These are phyloP conservation scores for Odontocolon sp. DNA, from an alignment of 2,888 invertebrate species.

Conservation along the genomic window DNA sequence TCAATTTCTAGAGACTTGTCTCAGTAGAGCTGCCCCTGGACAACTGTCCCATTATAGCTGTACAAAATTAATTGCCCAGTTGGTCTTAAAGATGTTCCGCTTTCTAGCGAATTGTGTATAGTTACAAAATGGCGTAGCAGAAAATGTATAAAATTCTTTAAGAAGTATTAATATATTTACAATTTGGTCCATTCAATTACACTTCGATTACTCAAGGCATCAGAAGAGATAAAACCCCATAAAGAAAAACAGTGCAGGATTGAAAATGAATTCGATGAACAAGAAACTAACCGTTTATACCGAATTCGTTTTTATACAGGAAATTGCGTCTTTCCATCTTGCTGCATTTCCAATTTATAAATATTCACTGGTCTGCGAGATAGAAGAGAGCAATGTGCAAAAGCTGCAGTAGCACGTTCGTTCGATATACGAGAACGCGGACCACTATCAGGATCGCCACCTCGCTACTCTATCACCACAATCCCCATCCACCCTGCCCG, in stretches of 20 bases:
- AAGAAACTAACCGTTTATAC: constrained; percentile 26
- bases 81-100: too few species aligned
- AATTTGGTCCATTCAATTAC: too few species aligned
- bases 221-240: too few species aligned
- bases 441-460: constrained; percentile 10
- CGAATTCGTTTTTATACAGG: constrained; percentile 42
- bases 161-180: too few species aligned
- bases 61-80: too few species aligned
- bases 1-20: constrained; percentile 2
- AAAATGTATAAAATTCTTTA: too few species aligned
- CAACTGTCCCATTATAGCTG: neutral
- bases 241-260: neutral
- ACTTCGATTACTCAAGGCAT: too few species aligned
- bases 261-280: constrained; percentile 27
- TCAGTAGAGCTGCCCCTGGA: too few species aligned
- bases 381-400: neutral
- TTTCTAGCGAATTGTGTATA: too few species aligned
- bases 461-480: constrained; percentile 35
- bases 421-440: constrained; percentile 8
- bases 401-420: constrained; percentile 7
- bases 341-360: constrained; percentile 54
- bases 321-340: constrained; percentile 46
- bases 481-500: constrained; percentile 21
- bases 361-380: constrained; percentile 54
- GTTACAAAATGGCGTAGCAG: too few species aligned